A percentile compares a stretch with the other conserved stretches of the same genome.
Conservation (phyloP, 2,888 invertebrate species). For the Cerceris ruficornis region DNA sequence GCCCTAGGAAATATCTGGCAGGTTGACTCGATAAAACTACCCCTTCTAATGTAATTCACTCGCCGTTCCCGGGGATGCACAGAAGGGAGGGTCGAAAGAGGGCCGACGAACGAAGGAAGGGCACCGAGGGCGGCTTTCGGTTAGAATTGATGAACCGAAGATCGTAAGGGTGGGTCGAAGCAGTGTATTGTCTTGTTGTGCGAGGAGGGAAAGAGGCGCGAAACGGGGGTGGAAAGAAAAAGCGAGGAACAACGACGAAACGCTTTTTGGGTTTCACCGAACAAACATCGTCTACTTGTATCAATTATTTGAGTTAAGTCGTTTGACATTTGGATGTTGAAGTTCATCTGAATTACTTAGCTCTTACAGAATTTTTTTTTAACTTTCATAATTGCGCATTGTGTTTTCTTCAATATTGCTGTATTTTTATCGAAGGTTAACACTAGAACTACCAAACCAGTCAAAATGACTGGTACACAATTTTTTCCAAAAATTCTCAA, state of each 20-base stretch:
- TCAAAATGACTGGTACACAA: too few species aligned
- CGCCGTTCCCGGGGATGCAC: constrained; percentile 25
- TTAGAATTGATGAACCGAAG: constrained; percentile 69
- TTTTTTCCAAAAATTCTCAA: too few species aligned
- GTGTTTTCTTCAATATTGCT: too few species aligned
- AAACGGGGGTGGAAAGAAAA: constrained; percentile 17
- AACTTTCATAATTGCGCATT: too few species aligned
- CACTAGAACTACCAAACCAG: too few species aligned
- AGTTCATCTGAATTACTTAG: too few species aligned
- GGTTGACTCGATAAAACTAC: constrained; percentile 70
- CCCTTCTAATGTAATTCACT: constrained; percentile 71
- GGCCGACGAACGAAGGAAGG: constrained; percentile 46
- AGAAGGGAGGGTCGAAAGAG: constrained; percentile 22
- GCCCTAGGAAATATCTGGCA: constrained; percentile 57
- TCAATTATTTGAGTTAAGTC: too few species aligned
- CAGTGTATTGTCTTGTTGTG: constrained; percentile 62
- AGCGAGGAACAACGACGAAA: not conserved
- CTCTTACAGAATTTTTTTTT: too few species aligned
- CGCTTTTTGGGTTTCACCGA: not conserved
- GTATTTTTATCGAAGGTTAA: too few species aligned
- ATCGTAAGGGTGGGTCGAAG: constrained; percentile 62
- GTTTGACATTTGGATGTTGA: too few species aligned
- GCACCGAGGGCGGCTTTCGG: constrained; percentile 32
- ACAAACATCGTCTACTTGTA: too few species aligned
- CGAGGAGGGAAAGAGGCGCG: constrained; percentile 23